Evolutionary conservation across 2,888 invertebrate species (phyloP), one percentile per base, ranked within the genome.

Genomic region (Stenodera caucasica): DNA sequence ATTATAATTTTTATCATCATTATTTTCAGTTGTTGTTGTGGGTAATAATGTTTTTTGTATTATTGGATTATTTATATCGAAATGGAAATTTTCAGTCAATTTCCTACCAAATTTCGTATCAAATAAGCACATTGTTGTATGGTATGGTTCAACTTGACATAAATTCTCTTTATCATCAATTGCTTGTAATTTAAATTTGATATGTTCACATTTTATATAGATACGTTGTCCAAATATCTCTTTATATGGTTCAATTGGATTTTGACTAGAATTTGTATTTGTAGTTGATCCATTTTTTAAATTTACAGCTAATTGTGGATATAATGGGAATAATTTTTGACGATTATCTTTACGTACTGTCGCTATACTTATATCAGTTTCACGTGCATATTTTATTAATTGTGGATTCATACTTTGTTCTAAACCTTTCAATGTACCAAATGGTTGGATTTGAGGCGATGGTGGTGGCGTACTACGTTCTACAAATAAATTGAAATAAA

Each of bases 401-500:
- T 94, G 92, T 0, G 96, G 95, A 81, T 95, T 95, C 88, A 95
- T 91, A 73, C 93, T 94, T 77, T 94, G 93, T 74, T 96, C 95
- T 49, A 94, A 82, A 0, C 94, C 93, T 77, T 93, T 92, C 0
- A 94, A 81, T 0, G 94, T 94, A 5, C 94, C 94, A 78, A 90
- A 93, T 4, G 87, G 85, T 29, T 86, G 82, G n/a, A 82, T 80
- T 66, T 83, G 85, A 58, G 87, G 87, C 40, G 88, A 87, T 4
- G 85, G 82, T 0, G 85, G 84, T 0, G 86, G 85, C 40, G 87
- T 82, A 61, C 78, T 81, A 49, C 80, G 79, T 51, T 83, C 80
- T 78, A 55, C 18, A 55, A 57, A 40, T 40, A 14, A 2, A 14
- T 9, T 6, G 0, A 23, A 23, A 49, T 18, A 15, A 21, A 9